Conservation (phyloP, 2,888 invertebrate genomes). For the Melanotus villosus region DNA sequence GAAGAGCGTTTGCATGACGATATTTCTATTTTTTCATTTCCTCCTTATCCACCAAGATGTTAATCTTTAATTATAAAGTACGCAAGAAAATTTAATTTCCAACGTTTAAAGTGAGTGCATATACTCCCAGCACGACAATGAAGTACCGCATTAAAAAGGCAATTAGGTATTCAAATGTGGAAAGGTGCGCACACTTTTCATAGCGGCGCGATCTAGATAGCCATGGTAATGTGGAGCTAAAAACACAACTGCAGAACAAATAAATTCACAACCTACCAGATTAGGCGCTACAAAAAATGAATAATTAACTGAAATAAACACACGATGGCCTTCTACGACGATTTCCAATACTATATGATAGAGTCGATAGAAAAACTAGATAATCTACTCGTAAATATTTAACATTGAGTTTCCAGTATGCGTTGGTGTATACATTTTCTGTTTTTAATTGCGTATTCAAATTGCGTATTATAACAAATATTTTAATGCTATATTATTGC, state of each 20-base stretch:
- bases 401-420: background rate
- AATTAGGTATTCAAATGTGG: slow-evolving; percentile 52
- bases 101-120: slow-evolving; percentile 44
- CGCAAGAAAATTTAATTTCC: slow-evolving; percentile 48
- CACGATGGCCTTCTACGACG: too few species aligned
- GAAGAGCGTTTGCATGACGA: slow-evolving; percentile 30
- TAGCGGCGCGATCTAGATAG: slow-evolving; percentile 51
- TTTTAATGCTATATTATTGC: background rate
- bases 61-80: slow-evolving; percentile 49
- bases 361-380: background rate
- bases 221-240: slow-evolving; percentile 48
- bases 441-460: background rate
- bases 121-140: slow-evolving; percentile 44
- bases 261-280: slow-evolving; percentile 41
- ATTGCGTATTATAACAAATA: background rate
- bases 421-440: background rate
- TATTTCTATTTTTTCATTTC: slow-evolving; percentile 27
- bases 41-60: slow-evolving; percentile 38
- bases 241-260: slow-evolving; percentile 48
- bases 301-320: slow-evolving; percentile 26
- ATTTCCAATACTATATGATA: too few species aligned
- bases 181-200: slow-evolving; percentile 52
- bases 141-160: slow-evolving; percentile 47
- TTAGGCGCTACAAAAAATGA: slow-evolving; percentile 40
- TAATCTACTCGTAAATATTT: background rate